These are phyloP conservation scores for Xestia xanthographa DNA, from an alignment of 2,888 invertebrate genomes.

Conservation along the genomic window DNA sequence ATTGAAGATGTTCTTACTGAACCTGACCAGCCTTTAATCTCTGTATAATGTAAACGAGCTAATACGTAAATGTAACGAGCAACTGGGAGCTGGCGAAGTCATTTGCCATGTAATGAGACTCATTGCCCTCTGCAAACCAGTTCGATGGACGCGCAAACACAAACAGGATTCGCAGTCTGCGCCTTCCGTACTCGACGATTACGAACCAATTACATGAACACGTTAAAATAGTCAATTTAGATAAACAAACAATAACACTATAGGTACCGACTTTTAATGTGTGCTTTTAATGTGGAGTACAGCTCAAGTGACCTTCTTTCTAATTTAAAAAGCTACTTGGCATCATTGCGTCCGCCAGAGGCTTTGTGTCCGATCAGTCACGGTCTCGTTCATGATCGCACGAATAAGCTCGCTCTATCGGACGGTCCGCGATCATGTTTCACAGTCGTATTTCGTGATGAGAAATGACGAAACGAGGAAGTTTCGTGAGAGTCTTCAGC, in stretches of 20 bases:
- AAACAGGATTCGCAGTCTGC: conserved; percentile 83
- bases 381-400: conserved; percentile 82
- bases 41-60: conserved; percentile 63
- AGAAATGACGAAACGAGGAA: conserved; percentile 80
- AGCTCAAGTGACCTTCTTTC: conserved; percentile 71
- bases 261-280: conserved; percentile 14
- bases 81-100: conserved; percentile 68
- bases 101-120: conserved; percentile 76
- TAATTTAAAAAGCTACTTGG: conserved; percentile 72
- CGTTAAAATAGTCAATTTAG: conserved; percentile 36
- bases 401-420: conserved; percentile 71
- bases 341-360: conserved; percentile 75
- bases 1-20: conserved; percentile 31
- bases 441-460: conserved; percentile 79
- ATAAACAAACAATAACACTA: conserved; percentile 35
- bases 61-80: conserved; percentile 61
- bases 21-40: conserved; percentile 23
- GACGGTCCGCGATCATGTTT: conserved; percentile 68
- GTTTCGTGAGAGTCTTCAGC: conserved; percentile 75
- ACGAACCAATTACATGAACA: conserved; percentile 76
- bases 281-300: conserved; percentile 41
- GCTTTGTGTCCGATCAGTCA: conserved; percentile 83
- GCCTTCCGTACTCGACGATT: conserved; percentile 78
- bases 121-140: conserved; percentile 77
- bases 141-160: conserved; percentile 76